Evolutionary conservation across 2,888 invertebrate species (phyloP).

Genomic region (Phaedon cochleariae): DNA sequence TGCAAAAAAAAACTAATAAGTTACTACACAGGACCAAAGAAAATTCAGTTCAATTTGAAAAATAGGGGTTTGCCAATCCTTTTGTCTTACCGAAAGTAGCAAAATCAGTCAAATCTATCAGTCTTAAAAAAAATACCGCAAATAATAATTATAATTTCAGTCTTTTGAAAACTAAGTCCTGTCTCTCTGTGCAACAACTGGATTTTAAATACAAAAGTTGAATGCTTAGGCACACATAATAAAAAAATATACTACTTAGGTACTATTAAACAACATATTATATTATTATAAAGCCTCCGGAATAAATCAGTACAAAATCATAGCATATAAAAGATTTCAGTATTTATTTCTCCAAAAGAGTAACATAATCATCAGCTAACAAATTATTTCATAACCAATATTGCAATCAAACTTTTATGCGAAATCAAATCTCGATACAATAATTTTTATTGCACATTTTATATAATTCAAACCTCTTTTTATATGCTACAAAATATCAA

Average conservation of each 20-base stretch:
- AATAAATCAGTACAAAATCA: constrained; percentile 36
- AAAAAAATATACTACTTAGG: constrained; percentile 17
- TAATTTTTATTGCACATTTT: constrained; percentile 41
- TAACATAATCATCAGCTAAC: background rate
- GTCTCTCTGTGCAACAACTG: constrained; percentile 54
- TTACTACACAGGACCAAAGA: constrained; percentile 52
- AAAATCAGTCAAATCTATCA: constrained; percentile 63
- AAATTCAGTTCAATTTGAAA: constrained; percentile 47
- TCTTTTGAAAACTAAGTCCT: constrained; percentile 55
- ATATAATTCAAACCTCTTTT: constrained; percentile 29
- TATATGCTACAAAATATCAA: constrained; percentile 40
- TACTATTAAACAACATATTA: constrained; percentile 38
- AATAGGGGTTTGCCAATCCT: constrained; percentile 62
- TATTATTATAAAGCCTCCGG: constrained; percentile 41
- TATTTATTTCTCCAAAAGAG: background rate
- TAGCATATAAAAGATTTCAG: constrained; percentile 36
- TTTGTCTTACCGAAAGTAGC: constrained; percentile 43
- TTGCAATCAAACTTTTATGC: constrained; percentile 12
- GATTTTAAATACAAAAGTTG: constrained; percentile 46
- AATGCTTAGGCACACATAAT: constrained; percentile 37
- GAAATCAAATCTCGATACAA: constrained; percentile 15
- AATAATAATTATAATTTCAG: constrained; percentile 53
- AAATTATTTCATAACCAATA: constrained; percentile 4
- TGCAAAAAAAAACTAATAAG: constrained; percentile 59
- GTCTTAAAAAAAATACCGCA: constrained; percentile 57